These are phyloP conservation scores for Podarcis raffonei DNA, from an alignment of 2,113 vertebrate species.

Conservation along the genomic window DNA sequence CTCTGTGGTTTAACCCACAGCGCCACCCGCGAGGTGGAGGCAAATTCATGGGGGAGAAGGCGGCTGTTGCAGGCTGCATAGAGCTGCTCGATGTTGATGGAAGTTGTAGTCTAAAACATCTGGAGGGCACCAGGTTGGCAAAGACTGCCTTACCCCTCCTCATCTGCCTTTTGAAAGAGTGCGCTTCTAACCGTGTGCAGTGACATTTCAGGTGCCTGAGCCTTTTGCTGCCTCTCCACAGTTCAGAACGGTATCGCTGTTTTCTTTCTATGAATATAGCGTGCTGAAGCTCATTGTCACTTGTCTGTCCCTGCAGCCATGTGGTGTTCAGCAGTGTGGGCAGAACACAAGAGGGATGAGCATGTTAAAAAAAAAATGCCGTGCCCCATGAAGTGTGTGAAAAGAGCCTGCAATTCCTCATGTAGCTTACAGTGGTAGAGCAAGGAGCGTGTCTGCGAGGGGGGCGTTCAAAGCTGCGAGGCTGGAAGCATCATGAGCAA, in stretches of 20 bases:
- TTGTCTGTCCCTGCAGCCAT: neutral
- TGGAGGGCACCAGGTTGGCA: no score
- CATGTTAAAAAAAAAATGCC: neutral
- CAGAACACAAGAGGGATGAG: neutral
- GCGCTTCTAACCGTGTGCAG: neutral
- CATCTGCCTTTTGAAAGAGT: neutral
- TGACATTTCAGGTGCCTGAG: neutral
- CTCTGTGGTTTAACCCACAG: no score
- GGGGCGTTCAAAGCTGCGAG: no score
- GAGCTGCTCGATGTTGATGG: no score
- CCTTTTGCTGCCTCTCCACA: neutral
- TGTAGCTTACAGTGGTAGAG: no score
- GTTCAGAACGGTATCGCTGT: neutral
- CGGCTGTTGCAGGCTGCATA: no score
- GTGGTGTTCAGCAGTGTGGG: neutral
- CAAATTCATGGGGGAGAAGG: neutral
- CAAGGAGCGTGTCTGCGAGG: neutral
- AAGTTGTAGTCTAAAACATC: no score
- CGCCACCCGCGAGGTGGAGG: neutral
- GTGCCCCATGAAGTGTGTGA: neutral
- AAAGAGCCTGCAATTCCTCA: neutral
- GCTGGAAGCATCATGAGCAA: no score
- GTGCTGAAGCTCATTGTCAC: neutral
- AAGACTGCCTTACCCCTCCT: fast-evolving
- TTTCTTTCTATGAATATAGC: neutral